A percentile compares a stretch with the other conserved stretches of the same genome.
Conservation (phyloP, 2,113 vertebrate species). For the Lagenorhynchus albirostris region DNA sequence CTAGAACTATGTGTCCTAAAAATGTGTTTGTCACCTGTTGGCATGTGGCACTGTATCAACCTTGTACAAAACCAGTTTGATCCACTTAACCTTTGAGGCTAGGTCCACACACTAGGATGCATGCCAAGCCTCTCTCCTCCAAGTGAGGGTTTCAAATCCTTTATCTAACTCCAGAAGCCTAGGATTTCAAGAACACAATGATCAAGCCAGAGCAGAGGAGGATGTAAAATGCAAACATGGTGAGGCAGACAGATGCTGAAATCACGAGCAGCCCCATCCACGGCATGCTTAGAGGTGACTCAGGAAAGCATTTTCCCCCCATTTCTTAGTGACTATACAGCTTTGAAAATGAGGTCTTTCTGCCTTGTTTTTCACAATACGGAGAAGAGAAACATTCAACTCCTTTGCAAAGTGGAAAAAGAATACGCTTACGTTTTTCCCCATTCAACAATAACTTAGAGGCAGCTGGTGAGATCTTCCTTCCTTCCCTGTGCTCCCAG, state of each 20-base stretch:
- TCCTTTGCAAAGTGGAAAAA: conserved; percentile 36
- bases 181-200: not conserved
- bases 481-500: not conserved
- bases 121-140: not conserved
- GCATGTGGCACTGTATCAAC: not conserved
- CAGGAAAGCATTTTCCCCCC: not conserved
- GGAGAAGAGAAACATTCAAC: not conserved
- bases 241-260: not conserved
- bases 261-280: not conserved
- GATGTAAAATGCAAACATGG: not conserved
- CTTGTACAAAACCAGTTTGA: not conserved
- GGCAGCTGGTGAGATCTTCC: conserved; percentile 42
- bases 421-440: conserved; percentile 6
- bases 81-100: not conserved
- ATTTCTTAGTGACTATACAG: not conserved
- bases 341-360: conserved; percentile 36
- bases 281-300: not conserved
- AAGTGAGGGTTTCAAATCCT: not conserved
- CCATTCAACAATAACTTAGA: conserved; percentile 42
- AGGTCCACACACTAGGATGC: not conserved
- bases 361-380: conserved; percentile 34
- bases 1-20: not conserved
- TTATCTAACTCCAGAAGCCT: not conserved
- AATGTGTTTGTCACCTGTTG: not conserved
- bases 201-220: not conserved